Conservation (phyloP, 2,113 vertebrate species). For the Nycticebus coucang region DNA sequence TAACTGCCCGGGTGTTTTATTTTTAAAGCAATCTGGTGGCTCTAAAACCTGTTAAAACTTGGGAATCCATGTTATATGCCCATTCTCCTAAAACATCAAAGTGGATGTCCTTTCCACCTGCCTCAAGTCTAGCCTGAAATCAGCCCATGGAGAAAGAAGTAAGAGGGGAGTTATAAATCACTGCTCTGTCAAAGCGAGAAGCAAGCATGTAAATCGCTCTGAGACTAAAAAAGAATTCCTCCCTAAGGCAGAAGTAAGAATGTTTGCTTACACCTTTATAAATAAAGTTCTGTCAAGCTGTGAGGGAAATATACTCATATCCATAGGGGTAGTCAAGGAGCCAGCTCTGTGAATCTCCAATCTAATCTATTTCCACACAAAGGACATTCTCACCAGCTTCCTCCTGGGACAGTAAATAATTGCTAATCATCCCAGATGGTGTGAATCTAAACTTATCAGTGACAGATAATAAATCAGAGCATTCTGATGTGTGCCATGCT, state of each 20-base stretch:
- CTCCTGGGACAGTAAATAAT: conserved; percentile 73
- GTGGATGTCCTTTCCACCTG: conserved; percentile 37
- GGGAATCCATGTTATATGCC: background rate
- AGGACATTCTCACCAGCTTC: conserved; percentile 64
- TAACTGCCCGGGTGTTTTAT: conserved; percentile 14
- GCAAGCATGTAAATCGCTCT: conserved; percentile 61
- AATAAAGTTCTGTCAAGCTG: conserved; percentile 72
- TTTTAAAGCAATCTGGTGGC: conserved; percentile 11
- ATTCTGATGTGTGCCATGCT: conserved; percentile 64
- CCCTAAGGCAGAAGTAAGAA: conserved; percentile 65
- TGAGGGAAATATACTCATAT: conserved; percentile 56
- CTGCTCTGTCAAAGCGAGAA: conserved; percentile 55
- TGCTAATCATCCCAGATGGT: conserved; percentile 72
- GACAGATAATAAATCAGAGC: conserved; percentile 76
- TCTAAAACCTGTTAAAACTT: background rate
- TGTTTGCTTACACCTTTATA: conserved; percentile 71
- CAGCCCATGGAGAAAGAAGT: conserved; percentile 37
- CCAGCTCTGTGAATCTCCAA: conserved; percentile 43
- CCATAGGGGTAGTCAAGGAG: conserved; percentile 28
- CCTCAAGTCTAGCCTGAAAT: conserved; percentile 39
- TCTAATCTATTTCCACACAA: conserved; percentile 67
- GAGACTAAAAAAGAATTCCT: conserved; percentile 65
- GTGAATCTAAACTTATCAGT: conserved; percentile 72
- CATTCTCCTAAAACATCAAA: conserved; percentile 14
- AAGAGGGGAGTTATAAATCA: conserved; percentile 62